phyloP scores from a whole-genome alignment of 2,888 invertebrate species.

The Mayetiola destructor region DNA sequence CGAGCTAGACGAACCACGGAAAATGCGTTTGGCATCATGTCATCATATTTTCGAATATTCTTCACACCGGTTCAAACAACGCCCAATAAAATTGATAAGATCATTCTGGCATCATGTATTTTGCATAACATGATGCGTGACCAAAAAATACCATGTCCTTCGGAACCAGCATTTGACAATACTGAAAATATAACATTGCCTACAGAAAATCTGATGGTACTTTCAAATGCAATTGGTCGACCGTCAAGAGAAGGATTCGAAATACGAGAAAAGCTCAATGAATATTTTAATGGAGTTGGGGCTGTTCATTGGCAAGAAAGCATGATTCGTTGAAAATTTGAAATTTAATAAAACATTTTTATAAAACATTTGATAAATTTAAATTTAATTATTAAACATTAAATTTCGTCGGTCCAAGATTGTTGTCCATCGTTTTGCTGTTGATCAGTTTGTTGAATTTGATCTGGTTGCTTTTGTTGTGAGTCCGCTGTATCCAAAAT shows the following conservation, averaged over 20 bases:
- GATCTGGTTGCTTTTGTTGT: neutral
- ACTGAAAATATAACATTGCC: neutral
- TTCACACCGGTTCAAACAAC: neutral
- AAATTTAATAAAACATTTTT: too few relatives aligned
- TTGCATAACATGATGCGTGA: neutral
- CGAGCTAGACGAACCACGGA: neutral
- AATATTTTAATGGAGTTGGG: neutral
- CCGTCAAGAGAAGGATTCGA: neutral
- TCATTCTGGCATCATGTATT: neutral
- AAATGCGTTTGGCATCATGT: neutral
- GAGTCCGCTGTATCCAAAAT: too few relatives aligned
- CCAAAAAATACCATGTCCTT: neutral
- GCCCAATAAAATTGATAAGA: neutral
- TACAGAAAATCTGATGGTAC: neutral
- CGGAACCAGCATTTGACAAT: neutral
- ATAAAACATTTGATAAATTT: too few relatives aligned
- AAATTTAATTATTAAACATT: constrained; percentile 25
- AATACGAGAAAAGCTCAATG: neutral
- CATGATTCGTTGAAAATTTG: too few relatives aligned
- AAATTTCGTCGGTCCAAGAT: too few relatives aligned
- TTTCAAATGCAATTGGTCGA: neutral
- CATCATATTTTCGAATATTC: neutral
- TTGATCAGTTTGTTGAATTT: constrained; percentile 23
- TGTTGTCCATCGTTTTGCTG: constrained; percentile 23
- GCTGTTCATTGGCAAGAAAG: neutral